Percentiles rank a stretch among this genome's conserved stretches.
phyloP scores from a whole-genome alignment of 2,797 vertebrate genomes.

The Phylloscopus collybita region DNA sequence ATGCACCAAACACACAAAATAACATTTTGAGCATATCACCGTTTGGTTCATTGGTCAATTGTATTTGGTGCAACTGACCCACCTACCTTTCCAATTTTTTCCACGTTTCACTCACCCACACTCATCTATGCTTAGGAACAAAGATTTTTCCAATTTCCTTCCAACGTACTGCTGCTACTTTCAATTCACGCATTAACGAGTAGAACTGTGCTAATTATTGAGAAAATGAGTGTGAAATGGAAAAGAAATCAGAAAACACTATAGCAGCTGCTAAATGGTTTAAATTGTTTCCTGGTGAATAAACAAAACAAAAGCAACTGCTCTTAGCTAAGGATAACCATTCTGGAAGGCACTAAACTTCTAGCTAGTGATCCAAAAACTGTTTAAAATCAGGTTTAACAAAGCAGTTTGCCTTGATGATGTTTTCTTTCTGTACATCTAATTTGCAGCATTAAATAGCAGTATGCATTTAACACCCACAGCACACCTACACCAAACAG shows the following conservation, averaged over 20 bases:
- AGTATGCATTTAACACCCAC: background rate
- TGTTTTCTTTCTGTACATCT: background rate
- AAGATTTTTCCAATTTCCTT: background rate
- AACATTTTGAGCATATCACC: background rate
- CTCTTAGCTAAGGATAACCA: background rate
- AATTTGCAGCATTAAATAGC: background rate
- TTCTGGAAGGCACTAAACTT: background rate
- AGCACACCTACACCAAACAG: background rate
- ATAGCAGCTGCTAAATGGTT: background rate
- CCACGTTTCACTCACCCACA: background rate
- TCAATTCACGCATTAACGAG: background rate
- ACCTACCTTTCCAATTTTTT: background rate
- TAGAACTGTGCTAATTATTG: constrained; percentile 15
- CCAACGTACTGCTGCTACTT: background rate
- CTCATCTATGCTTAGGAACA: background rate
- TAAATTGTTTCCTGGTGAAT: background rate
- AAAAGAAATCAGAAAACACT: background rate
- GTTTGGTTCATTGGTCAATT: background rate
- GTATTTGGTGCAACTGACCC: background rate
- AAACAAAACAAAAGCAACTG: background rate
- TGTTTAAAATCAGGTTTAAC: constrained; percentile 7
- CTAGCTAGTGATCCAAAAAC: background rate
- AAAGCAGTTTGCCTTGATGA: background rate
- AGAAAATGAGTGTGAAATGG: background rate
- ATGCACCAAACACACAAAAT: background rate